A percentile compares a stretch with the other conserved stretches of the same genome.
These are phyloP conservation scores for Xerus rutilus DNA, from an alignment of 2,797 vertebrate genomes.

Conservation along the genomic window DNA sequence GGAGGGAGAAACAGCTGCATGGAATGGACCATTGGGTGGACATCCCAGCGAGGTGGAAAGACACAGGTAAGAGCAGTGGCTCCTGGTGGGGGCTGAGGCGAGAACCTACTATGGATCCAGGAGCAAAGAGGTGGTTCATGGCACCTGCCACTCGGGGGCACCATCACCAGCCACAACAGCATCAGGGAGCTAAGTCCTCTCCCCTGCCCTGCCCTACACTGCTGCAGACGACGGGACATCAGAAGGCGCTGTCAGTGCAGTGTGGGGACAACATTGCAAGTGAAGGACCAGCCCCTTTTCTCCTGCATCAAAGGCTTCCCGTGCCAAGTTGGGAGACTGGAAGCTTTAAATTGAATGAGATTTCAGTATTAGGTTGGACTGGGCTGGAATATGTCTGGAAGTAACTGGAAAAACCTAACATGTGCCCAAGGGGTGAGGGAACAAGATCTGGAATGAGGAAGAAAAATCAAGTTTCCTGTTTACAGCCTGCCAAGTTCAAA, in stretches of 20 bases:
- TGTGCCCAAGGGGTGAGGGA: background rate
- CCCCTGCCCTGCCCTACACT: too few species aligned
- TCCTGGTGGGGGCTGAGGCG: fast-evolving
- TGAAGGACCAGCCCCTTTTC: background rate
- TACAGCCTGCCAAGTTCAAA: background rate
- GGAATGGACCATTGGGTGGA: background rate
- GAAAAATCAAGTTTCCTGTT: background rate
- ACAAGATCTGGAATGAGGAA: background rate
- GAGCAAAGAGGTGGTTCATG: background rate
- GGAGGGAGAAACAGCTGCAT: background rate
- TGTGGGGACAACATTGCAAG: background rate
- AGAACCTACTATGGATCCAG: too few species aligned
- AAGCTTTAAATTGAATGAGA: background rate
- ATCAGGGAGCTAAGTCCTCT: background rate
- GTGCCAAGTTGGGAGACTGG: fast-evolving
- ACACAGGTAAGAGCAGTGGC: background rate
- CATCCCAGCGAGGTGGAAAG: background rate
- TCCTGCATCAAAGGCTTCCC: background rate
- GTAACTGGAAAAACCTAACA: background rate
- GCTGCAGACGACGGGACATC: fast-evolving
- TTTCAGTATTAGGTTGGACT: background rate
- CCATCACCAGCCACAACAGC: background rate
- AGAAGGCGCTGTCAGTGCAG: too few species aligned
- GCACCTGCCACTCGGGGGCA: background rate
- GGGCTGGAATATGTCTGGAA: background rate